These are phyloP conservation scores for Gadopsis bispinosus DNA, from an alignment of 2,797 vertebrate genomes.

Conservation along the genomic window DNA sequence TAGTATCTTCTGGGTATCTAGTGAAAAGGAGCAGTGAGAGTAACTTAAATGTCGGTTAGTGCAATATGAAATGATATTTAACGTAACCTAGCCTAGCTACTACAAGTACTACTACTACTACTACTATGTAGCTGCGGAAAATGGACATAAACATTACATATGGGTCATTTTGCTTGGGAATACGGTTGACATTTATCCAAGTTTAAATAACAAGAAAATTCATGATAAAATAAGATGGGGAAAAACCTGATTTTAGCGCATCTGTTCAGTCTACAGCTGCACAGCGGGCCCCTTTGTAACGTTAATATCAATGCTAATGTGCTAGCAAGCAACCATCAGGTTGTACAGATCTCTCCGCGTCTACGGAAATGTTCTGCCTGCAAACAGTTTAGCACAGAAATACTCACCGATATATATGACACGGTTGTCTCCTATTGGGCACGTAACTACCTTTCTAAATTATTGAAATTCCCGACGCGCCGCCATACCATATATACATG, in stretches of 20 bases:
- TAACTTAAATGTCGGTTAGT: constrained; percentile 25
- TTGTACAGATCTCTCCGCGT: background rate
- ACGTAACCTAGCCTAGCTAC: background rate
- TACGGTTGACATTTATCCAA: background rate
- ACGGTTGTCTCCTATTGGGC: constrained; percentile 12
- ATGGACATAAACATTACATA: accelerated
- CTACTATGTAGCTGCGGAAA: background rate
- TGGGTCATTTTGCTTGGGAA: accelerated
- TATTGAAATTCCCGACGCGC: constrained; percentile 55
- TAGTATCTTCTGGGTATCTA: constrained; percentile 80
- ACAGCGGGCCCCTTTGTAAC: constrained; percentile 45
- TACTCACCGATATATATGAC: constrained; percentile 72
- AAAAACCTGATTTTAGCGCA: constrained; percentile 14
- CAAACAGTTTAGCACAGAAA: background rate
- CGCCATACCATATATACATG: constrained; percentile 7
- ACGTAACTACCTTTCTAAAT: constrained; percentile 44
- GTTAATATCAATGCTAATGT: constrained; percentile 53
- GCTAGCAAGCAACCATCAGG: constrained; percentile 32
- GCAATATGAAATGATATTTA: background rate
- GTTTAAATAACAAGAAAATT: background rate
- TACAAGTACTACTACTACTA: background rate
- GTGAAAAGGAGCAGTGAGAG: constrained; percentile 61
- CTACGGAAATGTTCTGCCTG: background rate
- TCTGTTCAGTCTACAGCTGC: constrained; percentile 33
- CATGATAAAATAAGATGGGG: background rate